Evolutionary conservation across 2,113 vertebrate genomes (phyloP).

Genomic region (Ammospiza nelsoni): DNA sequence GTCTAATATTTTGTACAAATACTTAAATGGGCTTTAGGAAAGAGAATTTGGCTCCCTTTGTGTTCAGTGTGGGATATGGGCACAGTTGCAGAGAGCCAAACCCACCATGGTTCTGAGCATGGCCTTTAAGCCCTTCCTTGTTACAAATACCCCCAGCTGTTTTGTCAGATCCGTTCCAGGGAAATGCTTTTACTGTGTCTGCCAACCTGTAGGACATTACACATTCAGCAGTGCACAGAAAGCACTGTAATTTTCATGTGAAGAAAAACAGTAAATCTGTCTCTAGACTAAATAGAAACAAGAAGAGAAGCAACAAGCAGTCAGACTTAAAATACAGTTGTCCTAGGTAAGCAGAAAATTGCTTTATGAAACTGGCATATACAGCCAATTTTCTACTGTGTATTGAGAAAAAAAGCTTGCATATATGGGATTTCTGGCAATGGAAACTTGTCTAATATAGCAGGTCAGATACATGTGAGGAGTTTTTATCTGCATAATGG

Average conservation of each 20-base stretch:
- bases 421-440: not conserved
- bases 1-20: not conserved
- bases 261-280: not conserved
- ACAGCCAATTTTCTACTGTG: not conserved
- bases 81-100: not conserved
- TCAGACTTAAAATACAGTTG: not conserved
- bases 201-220: not conserved
- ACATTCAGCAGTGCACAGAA: not conserved
- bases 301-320: not conserved
- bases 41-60: not conserved
- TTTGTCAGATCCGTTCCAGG: not conserved
- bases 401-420: not conserved
- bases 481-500: not conserved
- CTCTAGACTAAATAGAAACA: not conserved
- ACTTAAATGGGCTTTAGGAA: not conserved
- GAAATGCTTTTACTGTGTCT: not conserved
- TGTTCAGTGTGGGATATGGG: not conserved
- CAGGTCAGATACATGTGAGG: not conserved
- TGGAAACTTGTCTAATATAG: not conserved
- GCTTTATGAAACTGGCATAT: not conserved
- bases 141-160: not conserved
- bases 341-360: not conserved
- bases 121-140: not conserved
- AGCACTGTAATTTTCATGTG: not conserved
- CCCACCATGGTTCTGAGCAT: not conserved